Evolutionary conservation across 2,888 invertebrate genomes (phyloP), one percentile per base, ranked within the genome.

Genomic region (Nemoura dubitans): DNA sequence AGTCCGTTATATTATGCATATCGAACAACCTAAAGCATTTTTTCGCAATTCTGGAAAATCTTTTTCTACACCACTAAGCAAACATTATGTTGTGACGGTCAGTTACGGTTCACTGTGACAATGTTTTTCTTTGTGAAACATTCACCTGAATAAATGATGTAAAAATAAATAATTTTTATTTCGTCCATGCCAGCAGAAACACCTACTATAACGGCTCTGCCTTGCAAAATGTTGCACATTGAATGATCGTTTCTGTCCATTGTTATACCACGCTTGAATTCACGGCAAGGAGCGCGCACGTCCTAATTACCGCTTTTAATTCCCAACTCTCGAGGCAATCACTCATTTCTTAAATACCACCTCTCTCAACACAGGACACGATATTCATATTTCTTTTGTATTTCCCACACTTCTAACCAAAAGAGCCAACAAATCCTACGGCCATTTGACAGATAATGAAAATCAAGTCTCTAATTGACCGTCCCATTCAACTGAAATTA

Each of bases 291-390:
- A 1, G 7, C 78, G 25, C 78, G 25, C 0, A 6, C 78, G 10
- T 7, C 78, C n/a, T 26, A 78, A 29, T 29, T 29, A 78, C 78
- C 27, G 29, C 78, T 26, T 14, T 78, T 29, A 29, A n/a, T 78
- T 28, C 78, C 78, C 14, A 59, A 59, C 1, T 59, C 59, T 21
- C 59, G 36, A 3, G 59, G 59, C 59, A 59, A 59, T 59, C 78
- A 29, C 29, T 28, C 29, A 78, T 78, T 78, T 26, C 29, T 26
- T 10, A 78, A 78, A 78, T 26, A 78, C 78, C 78, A 78, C 29
- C 29, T 78, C 78, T 28, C 78, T 21, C 59, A 59, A 59, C 59
- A 7, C 59, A 21, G 14, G 21, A 21, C 21, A 21, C 3, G 59
- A 59, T 59, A 59, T 59, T 59, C 14, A 59, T 59, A 21, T 59